Conservation (phyloP, 2,888 invertebrate genomes). For the Chamaedrilus cognettii region DNA sequence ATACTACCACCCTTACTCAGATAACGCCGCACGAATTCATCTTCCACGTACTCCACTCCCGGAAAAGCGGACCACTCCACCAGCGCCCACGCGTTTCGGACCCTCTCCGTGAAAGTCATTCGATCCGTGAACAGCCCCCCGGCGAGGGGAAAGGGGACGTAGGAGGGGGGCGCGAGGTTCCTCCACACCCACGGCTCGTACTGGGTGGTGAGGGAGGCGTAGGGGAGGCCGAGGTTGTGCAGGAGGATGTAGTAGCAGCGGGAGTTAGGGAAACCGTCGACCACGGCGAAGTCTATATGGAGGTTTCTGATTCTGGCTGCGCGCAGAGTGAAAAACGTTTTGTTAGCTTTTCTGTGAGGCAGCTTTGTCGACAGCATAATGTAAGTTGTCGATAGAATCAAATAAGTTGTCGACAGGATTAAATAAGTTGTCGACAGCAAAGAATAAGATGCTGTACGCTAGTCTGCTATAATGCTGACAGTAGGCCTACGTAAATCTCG, state of each 20-base stretch:
- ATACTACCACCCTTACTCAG: slow-evolving; percentile 10
- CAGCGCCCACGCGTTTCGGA: slow-evolving; percentile 21
- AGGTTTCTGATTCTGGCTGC: no score
- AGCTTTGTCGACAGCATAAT: no score
- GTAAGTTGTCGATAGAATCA: no score
- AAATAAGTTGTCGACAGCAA: no score
- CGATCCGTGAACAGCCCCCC: slow-evolving; percentile 8
- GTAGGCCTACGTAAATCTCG: no score
- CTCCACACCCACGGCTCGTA: slow-evolving; percentile 32
- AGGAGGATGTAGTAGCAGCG: slow-evolving; percentile 22
- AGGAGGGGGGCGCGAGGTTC: slow-evolving; percentile 28
- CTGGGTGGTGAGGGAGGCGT: slow-evolving; percentile 18
- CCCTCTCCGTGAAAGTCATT: slow-evolving; percentile 29
- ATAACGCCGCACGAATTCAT: slow-evolving; percentile 22
- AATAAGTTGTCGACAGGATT: no score
- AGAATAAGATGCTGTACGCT: no score
- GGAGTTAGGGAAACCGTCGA: slow-evolving; percentile 24
- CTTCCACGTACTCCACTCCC: slow-evolving; percentile 19
- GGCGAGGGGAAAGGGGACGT: slow-evolving; percentile 22
- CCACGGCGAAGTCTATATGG: slow-evolving; percentile 26
- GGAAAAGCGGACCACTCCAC: slow-evolving; percentile 24
- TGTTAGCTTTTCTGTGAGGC: no score
- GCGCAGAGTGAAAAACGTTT: no score
- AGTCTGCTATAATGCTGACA: no score
- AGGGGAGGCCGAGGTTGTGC: slow-evolving; percentile 29